A percentile compares a stretch with the other conserved stretches of the same genome.
Evolutionary conservation across 1,140 invertebrate species (phyloP).

Genomic region (Venustaconcha ellipsiformis): DNA sequence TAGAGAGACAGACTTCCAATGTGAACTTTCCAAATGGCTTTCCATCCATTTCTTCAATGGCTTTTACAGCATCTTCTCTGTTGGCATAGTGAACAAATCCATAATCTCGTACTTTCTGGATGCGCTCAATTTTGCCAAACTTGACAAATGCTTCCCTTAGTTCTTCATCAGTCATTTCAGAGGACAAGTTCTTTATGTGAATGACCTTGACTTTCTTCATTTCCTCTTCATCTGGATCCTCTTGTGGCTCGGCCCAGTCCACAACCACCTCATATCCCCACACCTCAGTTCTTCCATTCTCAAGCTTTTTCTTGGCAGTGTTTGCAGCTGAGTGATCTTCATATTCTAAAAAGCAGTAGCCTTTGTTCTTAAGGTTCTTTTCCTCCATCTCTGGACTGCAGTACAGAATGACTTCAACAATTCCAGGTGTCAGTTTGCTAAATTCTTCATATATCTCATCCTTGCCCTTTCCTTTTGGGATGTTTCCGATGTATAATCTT

Average conservation of each 20-base stretch:
- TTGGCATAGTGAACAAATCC: constrained; percentile 70
- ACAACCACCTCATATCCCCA: constrained; percentile 80
- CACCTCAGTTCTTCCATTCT: constrained; percentile 11
- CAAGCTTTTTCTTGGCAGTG: constrained; percentile 71
- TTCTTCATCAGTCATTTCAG: constrained; percentile 69
- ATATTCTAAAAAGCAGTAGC: constrained; percentile 88
- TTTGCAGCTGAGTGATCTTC: constrained; percentile 81
- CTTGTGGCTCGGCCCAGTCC: constrained; percentile 88
- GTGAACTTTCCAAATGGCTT: constrained; percentile 16
- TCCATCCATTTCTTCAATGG: constrained; percentile 59
- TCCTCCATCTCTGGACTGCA: constrained; percentile 62
- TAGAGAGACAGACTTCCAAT: not conserved
- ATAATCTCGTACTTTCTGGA: constrained; percentile 71
- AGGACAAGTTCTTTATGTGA: constrained; percentile 72
- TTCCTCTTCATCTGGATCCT: constrained; percentile 77
- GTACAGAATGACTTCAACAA: constrained; percentile 82
- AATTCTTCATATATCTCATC: not conserved
- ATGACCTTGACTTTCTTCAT: constrained; percentile 75
- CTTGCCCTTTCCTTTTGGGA: constrained; percentile 16
- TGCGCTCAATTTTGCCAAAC: constrained; percentile 60
- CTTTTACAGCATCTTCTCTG: constrained; percentile 66
- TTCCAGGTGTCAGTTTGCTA: constrained; percentile 76
- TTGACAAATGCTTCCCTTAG: constrained; percentile 59
- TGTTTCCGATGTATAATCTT: constrained; percentile 20
- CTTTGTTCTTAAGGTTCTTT: constrained; percentile 78